These are phyloP conservation scores for Myripristis murdjan DNA, from an alignment of 2,797 vertebrate genomes.

Conservation along the genomic window DNA sequence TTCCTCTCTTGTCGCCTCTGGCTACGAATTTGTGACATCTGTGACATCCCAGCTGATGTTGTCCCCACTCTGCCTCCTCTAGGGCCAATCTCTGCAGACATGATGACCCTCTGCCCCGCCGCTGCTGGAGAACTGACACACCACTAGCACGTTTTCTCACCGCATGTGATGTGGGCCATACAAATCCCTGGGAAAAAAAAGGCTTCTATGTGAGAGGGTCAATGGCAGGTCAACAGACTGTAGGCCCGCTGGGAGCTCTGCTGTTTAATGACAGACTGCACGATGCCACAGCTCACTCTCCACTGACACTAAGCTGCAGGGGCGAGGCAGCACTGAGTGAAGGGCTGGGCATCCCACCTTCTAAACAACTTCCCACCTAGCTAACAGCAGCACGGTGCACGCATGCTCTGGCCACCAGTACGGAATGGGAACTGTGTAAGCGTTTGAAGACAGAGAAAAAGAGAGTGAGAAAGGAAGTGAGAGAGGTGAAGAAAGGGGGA, in stretches of 20 bases:
- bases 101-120: conserved; percentile 30
- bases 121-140: conserved; percentile 38
- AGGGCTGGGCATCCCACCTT: conserved; percentile 56
- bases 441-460: conserved; percentile 42
- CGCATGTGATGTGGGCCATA: conserved; percentile 36
- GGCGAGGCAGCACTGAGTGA: conserved; percentile 48
- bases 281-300: conserved; percentile 49
- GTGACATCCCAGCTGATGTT: conserved; percentile 55
- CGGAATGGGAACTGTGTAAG: conserved; percentile 22
- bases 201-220: conserved; percentile 52
- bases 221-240: conserved; percentile 53
- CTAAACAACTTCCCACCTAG: conserved; percentile 56
- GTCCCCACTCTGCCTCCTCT: conserved; percentile 28
- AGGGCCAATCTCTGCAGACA: conserved; percentile 37
- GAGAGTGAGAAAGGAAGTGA: conserved; percentile 24
- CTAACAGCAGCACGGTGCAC: conserved; percentile 11
- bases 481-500: no score
- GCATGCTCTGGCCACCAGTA: conserved; percentile 7
- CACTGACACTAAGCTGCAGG: conserved; percentile 56
- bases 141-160: conserved; percentile 2
- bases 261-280: conserved; percentile 73
- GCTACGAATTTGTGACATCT: conserved; percentile 52
- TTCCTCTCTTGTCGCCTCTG: conserved; percentile 7
- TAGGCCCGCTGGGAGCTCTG: conserved; percentile 55
- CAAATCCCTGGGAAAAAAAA: conserved; percentile 36